Evolutionary conservation across 2,888 invertebrate species (phyloP).

Genomic region (Volucella zonaria): DNA sequence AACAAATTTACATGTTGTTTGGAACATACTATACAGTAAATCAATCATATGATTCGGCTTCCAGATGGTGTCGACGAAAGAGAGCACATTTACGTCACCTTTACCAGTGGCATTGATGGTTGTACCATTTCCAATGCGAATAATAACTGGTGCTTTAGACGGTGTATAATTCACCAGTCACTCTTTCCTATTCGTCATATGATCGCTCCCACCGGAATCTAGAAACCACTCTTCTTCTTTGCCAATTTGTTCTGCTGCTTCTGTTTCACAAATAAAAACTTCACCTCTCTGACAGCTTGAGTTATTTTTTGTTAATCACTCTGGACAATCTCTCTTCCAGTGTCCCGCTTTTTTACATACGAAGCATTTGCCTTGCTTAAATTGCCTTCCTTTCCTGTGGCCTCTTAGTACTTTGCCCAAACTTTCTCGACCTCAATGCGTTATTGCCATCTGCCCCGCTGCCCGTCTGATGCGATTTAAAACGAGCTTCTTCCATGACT

Average conservation of each 20-base stretch:
- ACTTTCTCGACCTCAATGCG: slow-evolving; percentile 31
- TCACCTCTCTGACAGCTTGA: slow-evolving; percentile 1
- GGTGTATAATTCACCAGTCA: slow-evolving; percentile 25
- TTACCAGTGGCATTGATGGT: slow-evolving; percentile 34
- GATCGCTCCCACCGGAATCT: slow-evolving; percentile 66
- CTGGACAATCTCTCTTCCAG: slow-evolving; percentile 61
- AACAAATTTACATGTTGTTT: slow-evolving; percentile 16
- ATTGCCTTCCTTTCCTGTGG: slow-evolving; percentile 1
- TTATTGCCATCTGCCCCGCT: slow-evolving; percentile 28
- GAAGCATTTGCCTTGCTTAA: slow-evolving; percentile 54
- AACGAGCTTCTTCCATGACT: slow-evolving; percentile 70
- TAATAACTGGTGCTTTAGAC: slow-evolving; percentile 9
- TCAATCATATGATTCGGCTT: slow-evolving; percentile 7
- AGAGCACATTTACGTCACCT: slow-evolving; percentile 41
- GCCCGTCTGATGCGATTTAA: slow-evolving; percentile 21
- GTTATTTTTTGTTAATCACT: slow-evolving; percentile 10
- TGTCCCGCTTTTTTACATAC: slow-evolving; percentile 64
- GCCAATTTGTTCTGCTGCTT: slow-evolving; percentile 12
- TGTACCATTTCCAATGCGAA: slow-evolving; percentile 42
- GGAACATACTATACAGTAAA: slow-evolving; percentile 32
- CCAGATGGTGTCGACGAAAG: slow-evolving; percentile 35
- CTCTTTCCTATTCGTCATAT: slow-evolving; percentile 46
- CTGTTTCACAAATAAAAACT: slow-evolving; percentile 23
- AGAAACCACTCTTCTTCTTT: slow-evolving; percentile 53
- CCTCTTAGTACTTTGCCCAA: slow-evolving; percentile 3